Base-by-base conservation (phyloP, 2,888 invertebrate species). In the Idaea dimidiata region DNA sequence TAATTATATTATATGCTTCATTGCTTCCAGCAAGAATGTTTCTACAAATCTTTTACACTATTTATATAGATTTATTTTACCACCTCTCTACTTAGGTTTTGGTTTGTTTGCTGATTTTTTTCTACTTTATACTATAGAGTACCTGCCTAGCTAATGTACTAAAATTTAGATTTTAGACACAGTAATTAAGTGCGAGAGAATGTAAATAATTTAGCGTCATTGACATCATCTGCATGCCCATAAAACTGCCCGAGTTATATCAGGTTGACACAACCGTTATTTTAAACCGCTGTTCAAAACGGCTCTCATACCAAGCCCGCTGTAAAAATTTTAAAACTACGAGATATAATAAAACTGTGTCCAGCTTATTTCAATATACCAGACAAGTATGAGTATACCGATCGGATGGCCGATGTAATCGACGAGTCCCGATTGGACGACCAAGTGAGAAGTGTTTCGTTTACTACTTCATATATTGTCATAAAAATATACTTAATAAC, bases 361-460 rank as follows among this genome's bases (percentile, higher is more conserved):
- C 78, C 78, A 77, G 73, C 80, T 83, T 83, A 82, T 83, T 81
- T 82, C 76, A 77, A 82, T 82, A 82, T 78, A 79, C 77, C 73
- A 77, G 43, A 43, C 43, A 43, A 43, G 43, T 43, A 43, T 14
- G 10, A 43, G 43, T 0, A 43, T 43, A 43, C 10, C 43, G 43
- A 79, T 82, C 78, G 78, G 79, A 83, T 82, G 82, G 79, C 77
- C 81, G 79, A 82, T 74, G 82, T 83, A 80, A 84, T 84, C 78
- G 78, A 77, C 73, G 73, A 64, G 76, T 78, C 78, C 73, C 78
- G 78, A 81, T 83, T 80, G 85, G 82, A 73, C 77, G 76, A 68
- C n/a, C 70, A 77, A 83, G 81, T 82, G 79, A 80, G 81, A 84
- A 85, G 75, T 84, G 83, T 84, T 85, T 79, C 78, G 71, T 82